Conservation (phyloP, 2,113 vertebrate species). For the Ceratotherium simum region DNA sequence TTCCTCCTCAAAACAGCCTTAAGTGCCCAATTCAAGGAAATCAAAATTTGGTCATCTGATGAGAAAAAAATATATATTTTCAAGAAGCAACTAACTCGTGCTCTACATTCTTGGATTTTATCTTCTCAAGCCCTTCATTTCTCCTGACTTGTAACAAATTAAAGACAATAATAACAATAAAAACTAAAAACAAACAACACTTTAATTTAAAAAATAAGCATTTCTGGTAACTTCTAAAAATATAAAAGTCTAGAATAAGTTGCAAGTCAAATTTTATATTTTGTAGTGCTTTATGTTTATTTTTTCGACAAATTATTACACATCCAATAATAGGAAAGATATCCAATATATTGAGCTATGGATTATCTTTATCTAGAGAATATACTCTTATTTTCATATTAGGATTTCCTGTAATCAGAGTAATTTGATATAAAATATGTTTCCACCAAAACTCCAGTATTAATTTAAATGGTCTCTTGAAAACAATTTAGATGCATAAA, state of each 20-base stretch:
- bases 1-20: constrained; percentile 10
- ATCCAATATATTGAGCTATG: neutral
- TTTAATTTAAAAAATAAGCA: neutral
- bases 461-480: neutral
- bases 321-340: neutral
- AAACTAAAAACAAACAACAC: neutral
- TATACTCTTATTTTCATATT: neutral
- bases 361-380: neutral
- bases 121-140: neutral
- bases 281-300: neutral
- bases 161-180: neutral
- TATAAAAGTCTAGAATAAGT: neutral
- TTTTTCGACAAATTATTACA: neutral
- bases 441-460: neutral
- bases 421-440: neutral
- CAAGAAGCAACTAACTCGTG: neutral
- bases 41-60: neutral
- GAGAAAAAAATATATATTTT: neutral
- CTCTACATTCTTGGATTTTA: neutral
- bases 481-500: neutral
- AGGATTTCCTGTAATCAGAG: neutral
- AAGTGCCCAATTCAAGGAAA: neutral
- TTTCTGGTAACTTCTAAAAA: neutral
- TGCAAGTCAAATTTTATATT: neutral
- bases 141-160: neutral